These are phyloP conservation scores for Neotragus pygmaeus DNA, from an alignment of 2,113 vertebrate species.

Conservation along the genomic window DNA sequence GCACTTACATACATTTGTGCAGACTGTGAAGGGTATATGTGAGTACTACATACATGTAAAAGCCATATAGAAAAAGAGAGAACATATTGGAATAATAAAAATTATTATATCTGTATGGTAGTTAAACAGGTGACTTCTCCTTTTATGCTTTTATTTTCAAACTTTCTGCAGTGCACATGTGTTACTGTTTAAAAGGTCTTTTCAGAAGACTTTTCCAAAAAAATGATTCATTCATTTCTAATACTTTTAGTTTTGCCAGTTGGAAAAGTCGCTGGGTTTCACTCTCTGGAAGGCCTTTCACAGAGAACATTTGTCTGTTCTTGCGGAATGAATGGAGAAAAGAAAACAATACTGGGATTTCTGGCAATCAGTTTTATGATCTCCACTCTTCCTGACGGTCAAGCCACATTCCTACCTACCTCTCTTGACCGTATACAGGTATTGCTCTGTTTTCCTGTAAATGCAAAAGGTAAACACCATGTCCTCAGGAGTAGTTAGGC, in stretches of 20 bases:
- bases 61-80: neutral
- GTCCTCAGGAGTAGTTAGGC: slow-evolving; percentile 15
- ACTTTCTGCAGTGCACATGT: neutral
- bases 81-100: neutral
- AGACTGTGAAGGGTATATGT: neutral
- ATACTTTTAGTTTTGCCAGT: neutral
- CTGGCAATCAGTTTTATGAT: slow-evolving; percentile 28
- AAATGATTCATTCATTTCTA: neutral
- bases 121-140: neutral
- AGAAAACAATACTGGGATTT: slow-evolving; percentile 16
- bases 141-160: neutral
- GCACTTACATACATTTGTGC: neutral
- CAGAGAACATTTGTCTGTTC: neutral
- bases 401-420: slow-evolving; percentile 25
- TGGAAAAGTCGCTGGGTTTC: slow-evolving; percentile 7
- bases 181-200: neutral
- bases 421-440: neutral
- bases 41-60: neutral
- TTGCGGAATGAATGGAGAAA: neutral
- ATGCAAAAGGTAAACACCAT: slow-evolving; percentile 7
- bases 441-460: slow-evolving; percentile 42
- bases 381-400: slow-evolving; percentile 11
- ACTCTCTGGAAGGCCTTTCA: neutral
- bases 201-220: neutral
- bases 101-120: neutral